Evolutionary conservation across 2,888 invertebrate species (phyloP), one percentile per base, ranked within the genome.

Genomic region (Stenodera caucasica): DNA sequence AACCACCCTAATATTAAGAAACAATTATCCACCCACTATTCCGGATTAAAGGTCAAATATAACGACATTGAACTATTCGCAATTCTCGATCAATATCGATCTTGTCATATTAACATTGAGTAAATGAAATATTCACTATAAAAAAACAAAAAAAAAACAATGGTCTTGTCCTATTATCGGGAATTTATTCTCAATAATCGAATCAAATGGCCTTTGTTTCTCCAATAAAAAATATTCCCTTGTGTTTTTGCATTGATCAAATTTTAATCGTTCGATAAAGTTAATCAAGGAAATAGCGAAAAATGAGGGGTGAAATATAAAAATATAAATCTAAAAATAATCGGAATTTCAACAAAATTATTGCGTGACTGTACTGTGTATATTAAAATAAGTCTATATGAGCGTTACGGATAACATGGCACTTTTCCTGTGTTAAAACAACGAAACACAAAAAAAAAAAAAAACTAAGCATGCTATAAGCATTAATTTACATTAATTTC

Each of bases 21-120:
- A 8, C 40, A 40, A 40, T 40, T 40, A 40, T 40, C 40, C 21
- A 21, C 40, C 40, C 40, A 40, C 40, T 40, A 21, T 18, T 40
- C 12, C 18, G 21, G 11, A 18, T 21, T 21, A 40, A 53, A 58
- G 58, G 58, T 58, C 58, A 49, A 57, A 37, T 12, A 40, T 53
- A 58, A 12, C 53, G 58, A 49, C 58, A 58, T 53, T 58, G 58
- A 53, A 58, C 58, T 53, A 40, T 40, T 18, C 15, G 2, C 15
- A 40, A 40, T 40, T 40, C 15, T 26, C 5, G 26, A 26, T 26
- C 5, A 26, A 26, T 26, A 4, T 26, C 5, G 18, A 40, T 40
- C 9, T 18, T 40, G 40, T 11, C 11, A 40, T 21, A 18, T 40
- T 18, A 11, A 21, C 40, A 35, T 11, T 8, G 21, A 40, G 40